Conservation (phyloP, 92 coral and sea anemone genomes). For the Paragorgia papillata region DNA sequence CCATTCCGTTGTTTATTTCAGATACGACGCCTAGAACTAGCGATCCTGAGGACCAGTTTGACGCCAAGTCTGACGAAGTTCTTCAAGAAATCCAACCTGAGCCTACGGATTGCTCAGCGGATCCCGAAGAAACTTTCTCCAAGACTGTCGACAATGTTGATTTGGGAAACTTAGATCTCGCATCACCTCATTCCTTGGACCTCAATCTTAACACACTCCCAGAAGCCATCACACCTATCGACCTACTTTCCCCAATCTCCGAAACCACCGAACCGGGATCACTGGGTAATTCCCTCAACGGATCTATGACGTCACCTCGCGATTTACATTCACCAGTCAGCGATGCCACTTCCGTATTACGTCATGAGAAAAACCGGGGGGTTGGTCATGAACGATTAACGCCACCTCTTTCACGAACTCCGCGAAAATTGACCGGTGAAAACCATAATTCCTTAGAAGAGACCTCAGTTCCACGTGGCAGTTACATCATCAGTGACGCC, state of each 20-base stretch:
- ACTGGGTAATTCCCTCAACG: slow-evolving; percentile 18
- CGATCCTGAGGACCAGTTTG: slow-evolving; percentile 29
- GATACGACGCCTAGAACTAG: background rate
- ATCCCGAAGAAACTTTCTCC: background rate
- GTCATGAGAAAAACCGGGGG: background rate
- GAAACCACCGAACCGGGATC: slow-evolving; percentile 47
- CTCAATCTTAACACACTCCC: slow-evolving; percentile 19
- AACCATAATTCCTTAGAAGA: background rate
- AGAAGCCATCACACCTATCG: slow-evolving; percentile 11
- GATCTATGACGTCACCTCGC: slow-evolving; percentile 24
- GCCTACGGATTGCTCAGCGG: background rate
- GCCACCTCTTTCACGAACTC: slow-evolving; percentile 29
- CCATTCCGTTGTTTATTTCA: background rate
- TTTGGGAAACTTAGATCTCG: background rate
- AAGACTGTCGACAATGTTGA: background rate
- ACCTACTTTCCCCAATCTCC: slow-evolving; percentile 34
- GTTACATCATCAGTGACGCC: slow-evolving; percentile 76
- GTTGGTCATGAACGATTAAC: background rate
- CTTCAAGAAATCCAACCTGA: background rate
- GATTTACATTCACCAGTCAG: background rate
- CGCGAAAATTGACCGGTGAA: slow-evolving; percentile 4
- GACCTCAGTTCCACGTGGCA: slow-evolving; percentile 66
- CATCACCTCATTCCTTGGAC: background rate
- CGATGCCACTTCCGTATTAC: background rate
- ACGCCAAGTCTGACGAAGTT: slow-evolving; percentile 11